These are phyloP conservation scores for Hoplias malabaricus DNA, from an alignment of 2,113 vertebrate species.

Conservation along the genomic window DNA sequence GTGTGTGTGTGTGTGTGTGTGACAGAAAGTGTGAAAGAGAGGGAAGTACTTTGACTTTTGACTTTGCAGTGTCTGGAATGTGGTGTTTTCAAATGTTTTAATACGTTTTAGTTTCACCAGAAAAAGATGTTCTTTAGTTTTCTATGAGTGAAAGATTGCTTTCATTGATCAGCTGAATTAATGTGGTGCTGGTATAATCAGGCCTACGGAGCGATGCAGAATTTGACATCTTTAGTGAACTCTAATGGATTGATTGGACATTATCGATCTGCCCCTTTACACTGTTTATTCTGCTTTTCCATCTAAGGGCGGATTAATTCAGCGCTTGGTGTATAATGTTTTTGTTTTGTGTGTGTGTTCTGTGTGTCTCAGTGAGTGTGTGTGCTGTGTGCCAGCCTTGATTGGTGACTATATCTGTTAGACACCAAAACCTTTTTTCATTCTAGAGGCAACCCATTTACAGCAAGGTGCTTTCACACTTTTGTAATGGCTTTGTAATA, in stretches of 20 bases:
- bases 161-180: constrained; percentile 40
- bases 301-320: constrained; percentile 30
- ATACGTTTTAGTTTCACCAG: constrained; percentile 7
- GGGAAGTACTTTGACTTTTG: background rate
- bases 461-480: constrained; percentile 41
- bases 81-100: background rate
- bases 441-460: constrained; percentile 39
- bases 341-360: constrained; percentile 22
- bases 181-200: constrained; percentile 39
- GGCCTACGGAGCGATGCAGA: constrained; percentile 18
- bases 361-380: constrained; percentile 24
- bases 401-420: constrained; percentile 43
- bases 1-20: background rate
- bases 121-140: background rate
- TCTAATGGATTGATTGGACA: constrained; percentile 25
- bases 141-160: constrained; percentile 32
- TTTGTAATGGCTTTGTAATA: constrained; percentile 26
- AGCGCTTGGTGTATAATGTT: background rate
- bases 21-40: background rate
- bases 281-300: constrained; percentile 31
- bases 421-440: constrained; percentile 32
- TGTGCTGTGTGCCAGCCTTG: constrained; percentile 37
- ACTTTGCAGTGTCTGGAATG: background rate
- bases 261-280: constrained; percentile 8
- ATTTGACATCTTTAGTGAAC: constrained; percentile 19